Base-by-base conservation (phyloP, 2,888 invertebrate species). In the Therioaphis trifolii region DNA sequence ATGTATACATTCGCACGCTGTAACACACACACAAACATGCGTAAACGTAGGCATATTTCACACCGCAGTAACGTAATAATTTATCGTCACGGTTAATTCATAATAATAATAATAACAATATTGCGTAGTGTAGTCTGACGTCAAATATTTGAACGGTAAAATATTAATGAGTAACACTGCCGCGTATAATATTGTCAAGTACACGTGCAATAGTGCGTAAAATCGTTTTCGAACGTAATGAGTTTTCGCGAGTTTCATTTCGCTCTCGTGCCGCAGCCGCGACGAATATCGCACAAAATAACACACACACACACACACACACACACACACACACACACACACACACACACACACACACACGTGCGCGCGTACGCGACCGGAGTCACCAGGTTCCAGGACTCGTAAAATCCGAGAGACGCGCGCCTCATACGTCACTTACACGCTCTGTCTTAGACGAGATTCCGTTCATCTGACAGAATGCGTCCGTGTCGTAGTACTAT, bases 181-280 rank as follows among this genome's bases (percentile, higher is more conserved):
- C n/a, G n/a, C n/a, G n/a, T n/a, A n/a, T n/a, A n/a, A n/a, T 46
- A 63, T 63, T 76, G 11, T 75, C n/a, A 12, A 35, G 35, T 12
- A 61, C 11, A 0, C 5, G 9, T 9, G 27, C 55, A 29, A 29
- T n/a, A 49, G 63, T 4, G 15, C 14, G 40, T 76, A 29, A 63
- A 76, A 63, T 29, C 27, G n/a, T 49, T 63, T 63, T 63, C 46
- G 9, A 63, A 29, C 46, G 63, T 76, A 76, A 29, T 63, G 29
- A 49, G 29, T 63, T 76, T 72, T n/a, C n/a, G n/a, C n/a, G n/a
- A n/a, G n/a, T n/a, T n/a, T 58, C 40, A 58, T 58, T 24, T 24
- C 40, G 4, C 18, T 24, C 18, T 7, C n/a, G 11, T 14, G 3
- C 0, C 29, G 14, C 43, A 14, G 9, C 11, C 68, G 63, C 9